Evolutionary conservation across 1,140 invertebrate genomes (phyloP).

Genomic region (Drosophila equinoxialis): DNA sequence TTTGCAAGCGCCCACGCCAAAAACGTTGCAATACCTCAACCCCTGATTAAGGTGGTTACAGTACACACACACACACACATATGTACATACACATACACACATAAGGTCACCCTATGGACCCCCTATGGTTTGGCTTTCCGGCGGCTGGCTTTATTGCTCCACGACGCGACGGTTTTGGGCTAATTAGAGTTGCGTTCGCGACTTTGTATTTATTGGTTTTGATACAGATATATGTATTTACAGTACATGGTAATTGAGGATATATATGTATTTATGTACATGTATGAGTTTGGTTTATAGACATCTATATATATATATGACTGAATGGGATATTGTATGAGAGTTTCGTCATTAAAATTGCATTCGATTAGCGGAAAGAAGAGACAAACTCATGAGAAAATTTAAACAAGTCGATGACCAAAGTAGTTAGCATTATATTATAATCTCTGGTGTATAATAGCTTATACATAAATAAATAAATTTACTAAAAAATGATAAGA

Average conservation of each 20-base stretch:
- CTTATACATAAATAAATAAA: too few species aligned
- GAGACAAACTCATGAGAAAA: too few species aligned
- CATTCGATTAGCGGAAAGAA: conserved; percentile 57
- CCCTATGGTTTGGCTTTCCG: conserved; percentile 41
- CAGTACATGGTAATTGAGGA: background rate
- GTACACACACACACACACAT: too few species aligned
- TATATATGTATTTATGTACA: background rate
- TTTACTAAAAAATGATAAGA: too few species aligned
- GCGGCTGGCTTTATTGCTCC: conserved; percentile 54
- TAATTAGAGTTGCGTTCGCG: conserved; percentile 68
- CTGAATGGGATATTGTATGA: conserved; percentile 11
- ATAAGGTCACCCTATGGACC: background rate
- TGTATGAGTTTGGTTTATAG: background rate
- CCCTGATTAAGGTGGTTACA: background rate
- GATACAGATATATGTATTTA: background rate
- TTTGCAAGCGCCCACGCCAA: conserved; percentile 44
- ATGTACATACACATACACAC: too few species aligned
- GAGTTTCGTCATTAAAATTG: conserved; percentile 68
- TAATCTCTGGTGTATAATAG: too few species aligned
- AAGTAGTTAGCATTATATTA: too few species aligned
- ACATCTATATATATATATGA: background rate
- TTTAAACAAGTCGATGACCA: too few species aligned
- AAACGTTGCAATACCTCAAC: background rate
- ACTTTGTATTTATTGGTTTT: conserved; percentile 47
- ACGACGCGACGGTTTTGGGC: conserved; percentile 40